Evolutionary conservation across 2,797 vertebrate species (phyloP).

Genomic region (Notamacropus eugenii): DNA sequence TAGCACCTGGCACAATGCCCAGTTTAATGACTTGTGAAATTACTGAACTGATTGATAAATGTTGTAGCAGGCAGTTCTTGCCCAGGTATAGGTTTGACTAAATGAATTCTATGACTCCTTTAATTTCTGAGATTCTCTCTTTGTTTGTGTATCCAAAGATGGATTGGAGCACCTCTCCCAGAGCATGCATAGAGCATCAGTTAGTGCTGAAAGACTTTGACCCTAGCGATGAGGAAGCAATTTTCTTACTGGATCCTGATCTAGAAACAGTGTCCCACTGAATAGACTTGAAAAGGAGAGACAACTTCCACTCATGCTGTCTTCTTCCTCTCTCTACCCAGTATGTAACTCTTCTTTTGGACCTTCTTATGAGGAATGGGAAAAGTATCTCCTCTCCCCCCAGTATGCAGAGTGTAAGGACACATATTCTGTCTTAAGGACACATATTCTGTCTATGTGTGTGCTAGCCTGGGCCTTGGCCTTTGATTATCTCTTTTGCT

Average conservation of each 20-base stretch:
- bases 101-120: background rate
- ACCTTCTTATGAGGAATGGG: background rate
- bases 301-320: background rate
- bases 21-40: background rate
- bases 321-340: background rate
- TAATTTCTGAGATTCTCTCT: background rate
- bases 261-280: background rate
- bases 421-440: background rate
- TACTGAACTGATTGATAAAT: background rate
- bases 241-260: background rate
- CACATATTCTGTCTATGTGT: background rate
- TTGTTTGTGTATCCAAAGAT: background rate
- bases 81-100: background rate
- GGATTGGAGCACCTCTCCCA: background rate
- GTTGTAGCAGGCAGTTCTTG: background rate
- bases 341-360: too few relatives aligned
- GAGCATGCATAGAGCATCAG: background rate
- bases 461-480: background rate
- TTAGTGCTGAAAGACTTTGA: background rate
- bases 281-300: background rate
- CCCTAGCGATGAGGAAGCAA: background rate
- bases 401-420: background rate
- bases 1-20: background rate
- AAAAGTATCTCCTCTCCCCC: background rate
- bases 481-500: background rate